phyloP scores from a whole-genome alignment of 1,140 invertebrate genomes.

The Drosophila lacertosa region DNA sequence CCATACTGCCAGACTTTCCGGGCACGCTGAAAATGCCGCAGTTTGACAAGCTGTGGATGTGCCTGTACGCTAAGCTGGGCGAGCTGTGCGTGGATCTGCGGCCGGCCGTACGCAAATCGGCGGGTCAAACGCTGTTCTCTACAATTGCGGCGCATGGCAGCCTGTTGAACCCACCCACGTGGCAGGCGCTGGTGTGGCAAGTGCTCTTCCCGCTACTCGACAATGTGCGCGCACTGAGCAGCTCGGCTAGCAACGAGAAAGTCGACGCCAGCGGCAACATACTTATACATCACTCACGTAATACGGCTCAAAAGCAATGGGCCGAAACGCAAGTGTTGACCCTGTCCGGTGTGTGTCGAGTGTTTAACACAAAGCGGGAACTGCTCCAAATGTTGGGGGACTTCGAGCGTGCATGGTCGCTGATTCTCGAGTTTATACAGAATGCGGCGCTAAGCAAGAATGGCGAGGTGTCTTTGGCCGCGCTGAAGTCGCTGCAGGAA shows the following conservation, averaged over 20 bases:
- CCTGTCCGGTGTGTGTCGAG: conserved; percentile 87
- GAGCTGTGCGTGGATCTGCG: conserved; percentile 97
- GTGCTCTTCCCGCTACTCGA: conserved; percentile 98
- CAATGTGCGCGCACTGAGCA: conserved; percentile 95
- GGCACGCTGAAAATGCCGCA: conserved; percentile 93
- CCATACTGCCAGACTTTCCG: conserved; percentile 92
- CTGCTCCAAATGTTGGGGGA: conserved; percentile 93
- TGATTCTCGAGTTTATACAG: conserved; percentile 96
- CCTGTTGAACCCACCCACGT: conserved; percentile 93
- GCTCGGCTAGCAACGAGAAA: conserved; percentile 96
- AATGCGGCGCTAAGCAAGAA: conserved; percentile 95
- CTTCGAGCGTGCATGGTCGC: conserved; percentile 96
- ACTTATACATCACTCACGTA: conserved; percentile 98
- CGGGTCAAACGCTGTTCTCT: conserved; percentile 98
- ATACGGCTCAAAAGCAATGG: conserved; percentile 99
- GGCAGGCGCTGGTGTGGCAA: conserved; percentile 95
- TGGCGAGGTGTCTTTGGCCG: conserved; percentile 97
- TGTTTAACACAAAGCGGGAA: conserved; percentile 95
- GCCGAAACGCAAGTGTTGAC: conserved; percentile 95
- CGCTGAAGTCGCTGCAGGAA: conserved; percentile 97
- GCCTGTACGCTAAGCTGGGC: conserved; percentile 93
- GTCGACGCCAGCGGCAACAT: conserved; percentile 97
- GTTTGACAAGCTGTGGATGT: conserved; percentile 98
- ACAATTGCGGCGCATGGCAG: conserved; percentile 98
- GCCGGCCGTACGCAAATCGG: conserved; percentile 98